Conservation (phyloP, 2,888 invertebrate genomes). For the Pandemis corylana region DNA sequence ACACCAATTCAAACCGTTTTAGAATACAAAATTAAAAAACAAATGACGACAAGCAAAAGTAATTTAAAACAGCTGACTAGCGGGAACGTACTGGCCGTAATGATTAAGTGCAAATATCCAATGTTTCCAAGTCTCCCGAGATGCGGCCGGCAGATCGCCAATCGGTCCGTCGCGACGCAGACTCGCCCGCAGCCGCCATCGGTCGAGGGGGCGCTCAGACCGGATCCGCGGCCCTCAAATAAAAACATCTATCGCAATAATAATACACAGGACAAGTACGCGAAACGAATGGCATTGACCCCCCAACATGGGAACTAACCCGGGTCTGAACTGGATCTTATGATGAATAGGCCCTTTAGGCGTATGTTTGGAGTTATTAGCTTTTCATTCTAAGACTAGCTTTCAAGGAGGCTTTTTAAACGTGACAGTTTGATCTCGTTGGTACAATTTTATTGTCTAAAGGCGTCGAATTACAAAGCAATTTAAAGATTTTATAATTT, state of each 20-base stretch:
- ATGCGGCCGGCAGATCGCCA: constrained; percentile 18
- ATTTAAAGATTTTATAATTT: too few relatives aligned
- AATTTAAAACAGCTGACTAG: background rate
- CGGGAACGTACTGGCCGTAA: background rate
- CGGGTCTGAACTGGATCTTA: constrained; percentile 78
- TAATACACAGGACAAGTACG: constrained; percentile 83
- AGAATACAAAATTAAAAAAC: background rate
- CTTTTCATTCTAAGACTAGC: constrained; percentile 7
- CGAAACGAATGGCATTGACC: constrained; percentile 83
- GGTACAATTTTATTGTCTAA: too few relatives aligned
- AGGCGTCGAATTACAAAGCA: too few relatives aligned
- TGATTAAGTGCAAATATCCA: background rate
- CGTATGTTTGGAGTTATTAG: constrained; percentile 74
- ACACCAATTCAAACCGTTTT: background rate
- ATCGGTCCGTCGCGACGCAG: constrained; percentile 48
- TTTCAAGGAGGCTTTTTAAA: background rate
- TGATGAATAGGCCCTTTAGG: constrained; percentile 79
- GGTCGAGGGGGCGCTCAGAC: constrained; percentile 80
- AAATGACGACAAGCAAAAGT: background rate
- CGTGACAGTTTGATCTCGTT: background rate
- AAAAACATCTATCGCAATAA: constrained; percentile 84
- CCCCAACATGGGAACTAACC: constrained; percentile 79
- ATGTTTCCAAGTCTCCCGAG: background rate
- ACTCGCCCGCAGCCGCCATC: constrained; percentile 66
- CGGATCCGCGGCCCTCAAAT: constrained; percentile 84